Evolutionary conservation across 2,113 vertebrate genomes (phyloP), one percentile per base, ranked within the genome.

Genomic region (Gymnorhina tibicen): DNA sequence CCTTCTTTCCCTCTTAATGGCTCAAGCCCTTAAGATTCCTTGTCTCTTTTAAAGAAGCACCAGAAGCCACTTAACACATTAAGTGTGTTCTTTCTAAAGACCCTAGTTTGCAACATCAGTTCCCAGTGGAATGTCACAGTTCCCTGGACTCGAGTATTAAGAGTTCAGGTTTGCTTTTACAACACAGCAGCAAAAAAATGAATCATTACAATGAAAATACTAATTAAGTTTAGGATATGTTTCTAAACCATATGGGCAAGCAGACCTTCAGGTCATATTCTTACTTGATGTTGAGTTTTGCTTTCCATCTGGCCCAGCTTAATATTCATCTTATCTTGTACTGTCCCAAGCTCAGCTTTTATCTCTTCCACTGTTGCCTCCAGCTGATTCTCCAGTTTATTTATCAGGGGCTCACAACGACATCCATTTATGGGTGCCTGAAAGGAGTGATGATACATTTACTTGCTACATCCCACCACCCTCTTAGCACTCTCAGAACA

Each of bases 331-430:
- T 99, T 98, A 89, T 99, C 98, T 94, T 99, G 99, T 55, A 99
- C 98, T 0, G 98, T 98, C 27, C 98, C 98, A 97, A 99, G 98
- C 96, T 99, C 99, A 5, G 98, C 98, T 97, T 98, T 99, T 96
- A 99, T 98, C 97, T 99, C 99, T 97, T 99, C 99, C 97, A 99
- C 98, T 0, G 99, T 99, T 69, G 99, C 99, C 95, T 99, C 99
- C 95, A 99, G 94, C 97, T 99, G 99, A 97, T 99, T 99, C 97
- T 99, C 99, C 97, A 99, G 97, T 97, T 99, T 99, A 93, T 96
- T 98, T 97, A 99, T 98, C 24, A 99, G 98, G 59, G 99, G 99
- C 88, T 99, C 99, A 89, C 99, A 99, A 68, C 99, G 99, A 96
- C 99, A 99, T 91, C 99, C 99, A 14, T 99, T 99, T 94, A 99